Evolutionary conservation across 2,113 vertebrate genomes (phyloP).

Genomic region (Pelobates fuscus): DNA sequence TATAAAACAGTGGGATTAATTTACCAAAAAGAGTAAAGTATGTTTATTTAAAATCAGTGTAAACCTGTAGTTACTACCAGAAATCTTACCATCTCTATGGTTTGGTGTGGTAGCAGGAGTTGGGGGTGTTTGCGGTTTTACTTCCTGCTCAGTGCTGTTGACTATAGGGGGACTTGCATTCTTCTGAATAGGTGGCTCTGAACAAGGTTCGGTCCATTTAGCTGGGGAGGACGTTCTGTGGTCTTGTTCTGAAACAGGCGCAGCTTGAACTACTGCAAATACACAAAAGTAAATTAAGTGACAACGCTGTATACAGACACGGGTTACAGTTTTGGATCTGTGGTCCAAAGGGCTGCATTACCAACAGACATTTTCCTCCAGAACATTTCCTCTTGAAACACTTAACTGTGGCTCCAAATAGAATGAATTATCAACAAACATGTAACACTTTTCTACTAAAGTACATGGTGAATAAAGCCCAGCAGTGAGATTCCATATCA

Average conservation of each 20-base stretch:
- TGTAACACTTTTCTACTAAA: not conserved
- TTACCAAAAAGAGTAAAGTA: too few relatives aligned
- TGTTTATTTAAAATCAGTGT: too few relatives aligned
- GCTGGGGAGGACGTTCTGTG: constrained; percentile 60
- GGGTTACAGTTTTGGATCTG: not conserved
- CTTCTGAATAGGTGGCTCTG: constrained; percentile 67
- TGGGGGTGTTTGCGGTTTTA: constrained; percentile 2
- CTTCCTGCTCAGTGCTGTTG: constrained; percentile 67
- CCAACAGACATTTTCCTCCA: too few relatives aligned
- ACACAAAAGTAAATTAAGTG: not conserved
- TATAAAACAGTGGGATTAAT: too few relatives aligned
- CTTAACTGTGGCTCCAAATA: too few relatives aligned
- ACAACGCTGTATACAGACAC: not conserved
- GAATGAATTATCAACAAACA: too few relatives aligned
- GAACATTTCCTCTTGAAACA: too few relatives aligned
- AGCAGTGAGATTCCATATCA: too few relatives aligned
- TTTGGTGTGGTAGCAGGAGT: constrained; percentile 5
- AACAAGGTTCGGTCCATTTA: constrained; percentile 64
- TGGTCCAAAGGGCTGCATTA: too few relatives aligned
- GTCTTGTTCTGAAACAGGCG: constrained; percentile 15
- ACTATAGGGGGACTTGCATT: constrained; percentile 47
- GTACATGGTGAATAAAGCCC: too few relatives aligned
- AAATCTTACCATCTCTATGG: constrained; percentile 32
- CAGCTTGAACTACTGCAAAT: not conserved
- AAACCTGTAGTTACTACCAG: too few relatives aligned